Evolutionary conservation across 1,140 invertebrate genomes (phyloP).

Genomic region (Zaprionus gabonicus): DNA sequence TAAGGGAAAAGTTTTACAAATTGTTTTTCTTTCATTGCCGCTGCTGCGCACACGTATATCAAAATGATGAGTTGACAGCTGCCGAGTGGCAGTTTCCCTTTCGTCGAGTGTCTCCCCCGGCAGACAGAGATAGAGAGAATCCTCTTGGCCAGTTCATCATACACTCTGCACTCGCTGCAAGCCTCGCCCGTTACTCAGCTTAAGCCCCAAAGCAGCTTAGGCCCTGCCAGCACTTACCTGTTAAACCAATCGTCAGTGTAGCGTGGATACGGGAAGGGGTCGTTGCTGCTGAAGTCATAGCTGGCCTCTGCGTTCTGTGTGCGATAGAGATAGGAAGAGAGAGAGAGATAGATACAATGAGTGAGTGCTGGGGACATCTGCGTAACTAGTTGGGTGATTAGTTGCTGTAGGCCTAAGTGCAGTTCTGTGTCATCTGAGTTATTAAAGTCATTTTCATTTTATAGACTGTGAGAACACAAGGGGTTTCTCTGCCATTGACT

Average conservation of each 20-base stretch:
- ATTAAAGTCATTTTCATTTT: conserved; percentile 14
- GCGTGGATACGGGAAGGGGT: conserved; percentile 97
- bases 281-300: conserved; percentile 99
- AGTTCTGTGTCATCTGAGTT: conserved; percentile 31
- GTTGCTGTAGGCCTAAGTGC: conserved; percentile 37
- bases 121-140: neutral
- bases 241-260: conserved; percentile 99
- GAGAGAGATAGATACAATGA: neutral
- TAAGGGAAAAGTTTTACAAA: conserved; percentile 5
- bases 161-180: neutral
- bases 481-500: too few relatives aligned
- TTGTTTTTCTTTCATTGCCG: conserved; percentile 11
- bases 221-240: conserved; percentile 88
- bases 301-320: conserved; percentile 97
- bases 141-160: neutral
- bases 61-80: conserved; percentile 8
- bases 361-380: neutral
- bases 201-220: conserved; percentile 35
- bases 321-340: conserved; percentile 7
- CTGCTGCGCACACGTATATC: neutral
- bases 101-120: neutral
- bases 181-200: conserved; percentile 4
- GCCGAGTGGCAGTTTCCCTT: neutral
- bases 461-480: too few relatives aligned
- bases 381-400: neutral